A percentile compares a stretch with the other conserved stretches of the same genome.
These are phyloP conservation scores for Prunella himalayana DNA, from an alignment of 2,113 vertebrate genomes.

Conservation along the genomic window DNA sequence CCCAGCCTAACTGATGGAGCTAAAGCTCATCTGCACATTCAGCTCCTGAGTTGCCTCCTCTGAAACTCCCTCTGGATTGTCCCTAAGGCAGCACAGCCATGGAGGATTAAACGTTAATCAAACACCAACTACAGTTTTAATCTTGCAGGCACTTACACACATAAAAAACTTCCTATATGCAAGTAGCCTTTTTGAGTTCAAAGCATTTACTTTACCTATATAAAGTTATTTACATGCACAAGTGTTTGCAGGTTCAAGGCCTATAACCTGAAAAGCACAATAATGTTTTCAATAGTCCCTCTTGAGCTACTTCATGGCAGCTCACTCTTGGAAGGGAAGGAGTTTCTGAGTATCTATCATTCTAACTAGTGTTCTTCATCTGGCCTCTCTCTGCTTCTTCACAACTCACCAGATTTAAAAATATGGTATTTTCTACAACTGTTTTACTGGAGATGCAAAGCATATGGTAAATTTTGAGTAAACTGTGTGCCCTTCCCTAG, in stretches of 20 bases:
- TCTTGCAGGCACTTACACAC: not conserved
- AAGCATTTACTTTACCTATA: slow-evolving; percentile 10
- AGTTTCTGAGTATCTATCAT: not conserved
- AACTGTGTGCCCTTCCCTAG: slow-evolving; percentile 26
- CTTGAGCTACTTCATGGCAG: slow-evolving; percentile 33
- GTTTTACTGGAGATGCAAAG: slow-evolving; percentile 30
- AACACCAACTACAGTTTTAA: not conserved
- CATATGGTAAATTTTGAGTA: slow-evolving; percentile 54
- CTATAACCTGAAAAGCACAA: slow-evolving; percentile 33
- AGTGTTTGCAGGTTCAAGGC: slow-evolving; percentile 35
- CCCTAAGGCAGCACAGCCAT: not conserved
- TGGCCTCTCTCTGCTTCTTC: not conserved
- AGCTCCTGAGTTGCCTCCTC: not conserved
- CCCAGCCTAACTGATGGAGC: not conserved
- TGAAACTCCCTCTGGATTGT: not conserved
- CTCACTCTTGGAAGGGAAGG: not conserved
- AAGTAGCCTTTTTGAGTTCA: not conserved
- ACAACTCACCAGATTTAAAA: slow-evolving; percentile 13
- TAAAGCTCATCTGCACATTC: not conserved
- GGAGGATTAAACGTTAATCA: not conserved
- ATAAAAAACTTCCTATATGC: not conserved
- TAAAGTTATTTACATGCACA: slow-evolving; percentile 14
- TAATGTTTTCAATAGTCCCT: not conserved
- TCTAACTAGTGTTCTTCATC: slow-evolving; percentile 7
- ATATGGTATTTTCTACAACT: slow-evolving; percentile 12